phyloP scores from a whole-genome alignment of 2,797 vertebrate genomes.

The Graptemys geographica region DNA sequence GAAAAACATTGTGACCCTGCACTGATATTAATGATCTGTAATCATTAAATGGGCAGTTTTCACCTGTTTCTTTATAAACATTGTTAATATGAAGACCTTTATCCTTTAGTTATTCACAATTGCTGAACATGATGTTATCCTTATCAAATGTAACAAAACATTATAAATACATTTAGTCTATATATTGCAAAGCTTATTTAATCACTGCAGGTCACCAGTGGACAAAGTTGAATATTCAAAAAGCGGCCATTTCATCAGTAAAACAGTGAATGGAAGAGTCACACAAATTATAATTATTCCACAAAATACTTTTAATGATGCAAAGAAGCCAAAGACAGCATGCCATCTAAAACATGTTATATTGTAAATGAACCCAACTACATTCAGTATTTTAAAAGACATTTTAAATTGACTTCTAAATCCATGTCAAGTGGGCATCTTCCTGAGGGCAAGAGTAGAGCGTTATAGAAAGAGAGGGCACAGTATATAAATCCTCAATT shows the following conservation, averaged over 20 bases:
- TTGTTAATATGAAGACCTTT: not conserved
- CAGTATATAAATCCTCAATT: not conserved
- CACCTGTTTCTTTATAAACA: not conserved
- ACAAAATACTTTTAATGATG: conserved; percentile 66
- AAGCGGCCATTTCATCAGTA: not conserved
- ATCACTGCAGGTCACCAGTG: not conserved
- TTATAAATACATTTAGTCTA: not conserved
- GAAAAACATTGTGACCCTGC: not conserved
- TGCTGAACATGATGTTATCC: not conserved
- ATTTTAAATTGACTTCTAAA: not conserved
- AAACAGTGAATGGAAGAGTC: conserved; percentile 4
- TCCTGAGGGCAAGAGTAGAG: conserved; percentile 43
- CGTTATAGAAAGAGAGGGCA: not conserved
- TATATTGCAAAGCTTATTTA: not conserved
- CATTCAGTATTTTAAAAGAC: not conserved
- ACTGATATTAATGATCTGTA: not conserved
- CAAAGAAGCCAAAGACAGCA: not conserved
- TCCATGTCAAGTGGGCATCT: not conserved
- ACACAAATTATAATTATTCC: not conserved
- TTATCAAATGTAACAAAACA: not conserved
- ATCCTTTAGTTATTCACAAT: not conserved
- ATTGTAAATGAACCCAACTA: not conserved
- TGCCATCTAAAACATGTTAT: not conserved
- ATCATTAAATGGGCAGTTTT: not conserved
- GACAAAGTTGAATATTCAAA: not conserved